A percentile compares a stretch with the other conserved stretches of the same genome.
phyloP scores from a whole-genome alignment of 2,888 invertebrate genomes.

The Yponomeuta sedellus region DNA sequence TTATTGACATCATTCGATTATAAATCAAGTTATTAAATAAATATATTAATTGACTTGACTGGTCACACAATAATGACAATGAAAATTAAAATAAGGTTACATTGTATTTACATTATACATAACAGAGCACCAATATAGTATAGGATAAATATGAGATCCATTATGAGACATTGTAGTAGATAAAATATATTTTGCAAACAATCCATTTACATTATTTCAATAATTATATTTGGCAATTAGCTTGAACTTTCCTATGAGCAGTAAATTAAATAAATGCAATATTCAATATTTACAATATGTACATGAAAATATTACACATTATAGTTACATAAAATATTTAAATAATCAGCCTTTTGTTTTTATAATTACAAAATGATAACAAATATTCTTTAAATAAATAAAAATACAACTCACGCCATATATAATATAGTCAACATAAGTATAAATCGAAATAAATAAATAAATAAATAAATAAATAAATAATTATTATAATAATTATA shows the following conservation, averaged over 20 bases:
- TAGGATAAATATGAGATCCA: conserved; percentile 13
- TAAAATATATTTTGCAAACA: conserved; percentile 9
- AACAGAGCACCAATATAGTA: conserved; percentile 1
- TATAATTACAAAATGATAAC: neutral
- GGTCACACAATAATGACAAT: conserved; percentile 26
- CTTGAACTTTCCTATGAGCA: conserved; percentile 17
- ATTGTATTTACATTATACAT: conserved; percentile 14
- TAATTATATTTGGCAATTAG: conserved; percentile 10
- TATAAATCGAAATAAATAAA: too few relatives aligned
- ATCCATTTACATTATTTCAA: neutral
- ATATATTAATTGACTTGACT: conserved; percentile 31
- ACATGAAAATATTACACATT: conserved; percentile 20
- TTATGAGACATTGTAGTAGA: neutral
- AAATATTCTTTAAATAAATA: conserved; percentile 21
- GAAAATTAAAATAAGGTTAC: conserved; percentile 25
- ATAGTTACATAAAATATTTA: conserved; percentile 17
- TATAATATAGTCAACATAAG: conserved; percentile 27
- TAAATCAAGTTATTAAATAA: conserved; percentile 38
- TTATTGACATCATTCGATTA: conserved; percentile 53
- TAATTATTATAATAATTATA: conserved; percentile 19
- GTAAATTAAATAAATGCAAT: conserved; percentile 48
- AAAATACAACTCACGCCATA: conserved; percentile 27
- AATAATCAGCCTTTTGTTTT: conserved; percentile 16
- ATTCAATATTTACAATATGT: conserved; percentile 32
- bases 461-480: conserved; percentile 22